Evolutionary conservation across 2,113 vertebrate genomes (phyloP), one percentile per base, ranked within the genome.

Genomic region (Onychostoma macrolepis): DNA sequence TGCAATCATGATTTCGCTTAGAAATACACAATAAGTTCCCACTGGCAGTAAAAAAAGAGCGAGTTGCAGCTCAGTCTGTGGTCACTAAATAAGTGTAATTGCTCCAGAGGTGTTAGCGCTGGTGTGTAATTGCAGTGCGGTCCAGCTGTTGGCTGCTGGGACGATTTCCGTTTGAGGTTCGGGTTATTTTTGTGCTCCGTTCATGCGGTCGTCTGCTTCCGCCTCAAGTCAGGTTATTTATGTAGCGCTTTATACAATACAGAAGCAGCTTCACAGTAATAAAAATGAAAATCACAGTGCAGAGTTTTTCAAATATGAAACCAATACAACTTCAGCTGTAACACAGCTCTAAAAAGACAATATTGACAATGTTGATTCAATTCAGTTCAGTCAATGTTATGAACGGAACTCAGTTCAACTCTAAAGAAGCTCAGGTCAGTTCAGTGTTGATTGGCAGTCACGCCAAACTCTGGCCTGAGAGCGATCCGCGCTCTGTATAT

Each of bases 31-130:
- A 10, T 58, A 85, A 43, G 56, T 50, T 86, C 61, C 13, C 76
- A 41, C 43, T 38, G 26, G 30, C 61, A 17, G 84, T 78, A 48
- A 24, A 80, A 28, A 45, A 69, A 83, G 36, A 45, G 61, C 50
- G 8, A n/a, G 30, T 26, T 81, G 56, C 38, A 41, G 78, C 84
- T 86, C 77, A 33, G 58, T 53, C 75, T 58, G 80, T 84, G 74
- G 74, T 75, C 88, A 86, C 43, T 86, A 86, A 86, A 86, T 86
- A 74, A 89, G 85, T 45, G 50, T 86, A 74, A 84, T 89, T 86
- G 80, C 85, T 71, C 79, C 65, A 61, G 85, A 84, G 80, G 80
- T 89, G 88, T 80, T 80, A 72, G 84, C 21, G 48, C 80, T 86
- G 87, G 76, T 75, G 80, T 76, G 75, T 84, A 86, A 86, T 89